Evolutionary conservation across 2,113 vertebrate species (phyloP), one percentile per base, ranked within the genome.

Genomic region (Callopanchax toddi): DNA sequence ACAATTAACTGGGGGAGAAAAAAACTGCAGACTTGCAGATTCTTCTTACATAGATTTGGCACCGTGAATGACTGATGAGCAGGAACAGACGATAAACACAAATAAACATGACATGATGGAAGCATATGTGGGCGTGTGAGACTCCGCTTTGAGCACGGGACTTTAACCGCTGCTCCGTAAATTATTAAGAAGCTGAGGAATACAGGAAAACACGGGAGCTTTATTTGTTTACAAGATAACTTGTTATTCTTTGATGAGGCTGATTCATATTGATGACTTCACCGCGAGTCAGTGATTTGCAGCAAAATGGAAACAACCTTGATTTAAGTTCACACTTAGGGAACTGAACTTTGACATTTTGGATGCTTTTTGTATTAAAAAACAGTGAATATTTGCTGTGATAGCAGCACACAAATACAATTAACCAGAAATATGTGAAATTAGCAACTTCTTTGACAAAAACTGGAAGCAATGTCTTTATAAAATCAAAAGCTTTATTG

Each of bases 11-110:
- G 74, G 73, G 74, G 68, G 53, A 9, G 61, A 68, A 74, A 89
- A 37, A 91, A 74, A 90, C 75, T 86, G 89, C 89, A 54, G 71
- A 83, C 79, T 89, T 89, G 89, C 89, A 85, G 57, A 85, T 90
- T 91, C 86, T 67, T 83, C 82, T 65, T 84, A 81, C 83, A 70
- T 34, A 86, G 65, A 81, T 89, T 87, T 87, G 81, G 87, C 71
- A 72, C 74, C 13, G 66, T 92, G 71, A 92, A 90, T 90, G 83
- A 82, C 79, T 89, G 81, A 92, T 91, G 87, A 79, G 65, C 25
- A n/a, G 66, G 67, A 62, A 79, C 68, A 60, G 55, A 67, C 58
- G 17, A 50, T 63, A 67, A 81, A 73, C 67, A 84, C 9, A 13
- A 69, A 72, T 78, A 58, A 84, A 86, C 76, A 83, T 75, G 71